These are phyloP conservation scores for Micromys minutus DNA, from an alignment of 2,113 vertebrate species.

Conservation along the genomic window DNA sequence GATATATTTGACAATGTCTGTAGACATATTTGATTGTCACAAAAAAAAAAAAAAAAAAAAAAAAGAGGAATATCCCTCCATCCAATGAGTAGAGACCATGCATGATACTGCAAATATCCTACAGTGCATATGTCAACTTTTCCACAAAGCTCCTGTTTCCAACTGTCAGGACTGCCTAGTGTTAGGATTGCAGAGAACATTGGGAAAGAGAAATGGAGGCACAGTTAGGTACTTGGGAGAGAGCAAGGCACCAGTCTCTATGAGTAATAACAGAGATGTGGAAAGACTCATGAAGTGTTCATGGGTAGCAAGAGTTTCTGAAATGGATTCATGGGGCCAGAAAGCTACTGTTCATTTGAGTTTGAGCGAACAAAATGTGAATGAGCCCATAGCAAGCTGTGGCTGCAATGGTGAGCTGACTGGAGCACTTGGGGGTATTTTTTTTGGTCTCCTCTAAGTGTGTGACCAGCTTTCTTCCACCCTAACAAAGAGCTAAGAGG, in stretches of 20 bases:
- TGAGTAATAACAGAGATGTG: not conserved
- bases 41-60: no score
- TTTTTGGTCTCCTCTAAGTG: not conserved
- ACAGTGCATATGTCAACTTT: no score
- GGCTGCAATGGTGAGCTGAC: not conserved
- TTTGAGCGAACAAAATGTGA: not conserved
- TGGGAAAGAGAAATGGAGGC: not conserved
- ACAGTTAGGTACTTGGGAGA: not conserved
- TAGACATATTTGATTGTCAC: not conserved
- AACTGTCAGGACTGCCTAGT: no score
- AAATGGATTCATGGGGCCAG: not conserved
- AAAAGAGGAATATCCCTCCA: fast-evolving
- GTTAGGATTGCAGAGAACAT: fast-evolving
- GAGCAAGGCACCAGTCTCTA: fast-evolving
- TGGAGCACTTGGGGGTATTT: not conserved
- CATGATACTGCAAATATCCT: not conserved
- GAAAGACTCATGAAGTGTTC: not conserved
- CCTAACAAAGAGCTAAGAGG: not conserved
- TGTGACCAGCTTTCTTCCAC: not conserved
- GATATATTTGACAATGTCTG: not conserved
- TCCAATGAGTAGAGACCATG: not conserved
- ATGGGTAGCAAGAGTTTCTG: not conserved
- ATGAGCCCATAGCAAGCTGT: not conserved
- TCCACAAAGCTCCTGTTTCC: not conserved
- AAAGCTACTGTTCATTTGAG: not conserved